Percentiles rank a stretch among this genome's conserved stretches.
Evolutionary conservation across 2,113 vertebrate genomes (phyloP).

Genomic region (Corvus moneduloides): DNA sequence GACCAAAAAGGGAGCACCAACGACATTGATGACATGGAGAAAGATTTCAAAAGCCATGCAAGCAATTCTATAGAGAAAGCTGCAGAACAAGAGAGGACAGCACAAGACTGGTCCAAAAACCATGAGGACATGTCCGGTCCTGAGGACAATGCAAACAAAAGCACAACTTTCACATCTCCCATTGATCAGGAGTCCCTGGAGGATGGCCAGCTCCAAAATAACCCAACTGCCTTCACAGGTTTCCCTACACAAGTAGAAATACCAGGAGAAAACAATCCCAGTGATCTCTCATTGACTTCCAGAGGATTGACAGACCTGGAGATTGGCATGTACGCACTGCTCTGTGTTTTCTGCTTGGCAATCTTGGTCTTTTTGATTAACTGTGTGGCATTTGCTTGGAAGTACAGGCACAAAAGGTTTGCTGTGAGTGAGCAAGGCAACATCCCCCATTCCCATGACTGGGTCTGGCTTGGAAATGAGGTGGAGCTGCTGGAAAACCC

Average conservation of each 20-base stretch:
- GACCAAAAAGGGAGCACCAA: constrained; percentile 73
- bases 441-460: constrained; percentile 96
- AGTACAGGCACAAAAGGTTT: constrained; percentile 94
- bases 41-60: constrained; percentile 76
- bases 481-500: constrained; percentile 88
- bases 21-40: constrained; percentile 66
- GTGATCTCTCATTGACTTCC: constrained; percentile 82
- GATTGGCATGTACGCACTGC: constrained; percentile 96
- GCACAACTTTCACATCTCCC: constrained; percentile 78
- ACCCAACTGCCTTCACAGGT: constrained; percentile 78
- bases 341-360: constrained; percentile 95
- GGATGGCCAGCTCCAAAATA: constrained; percentile 70
- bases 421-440: constrained; percentile 88
- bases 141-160: constrained; percentile 80
- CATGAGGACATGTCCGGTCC: neutral
- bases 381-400: constrained; percentile 96
- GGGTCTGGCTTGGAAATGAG: constrained; percentile 95
- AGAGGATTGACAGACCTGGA: constrained; percentile 91
- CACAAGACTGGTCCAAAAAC: constrained; percentile 76
- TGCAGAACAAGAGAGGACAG: constrained; percentile 74
- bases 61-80: constrained; percentile 76
- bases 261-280: constrained; percentile 73
- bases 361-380: constrained; percentile 97
- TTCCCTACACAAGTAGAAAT: constrained; percentile 82
- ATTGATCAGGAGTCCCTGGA: constrained; percentile 71